phyloP scores from a whole-genome alignment of 2,888 invertebrate genomes.

The Lissonota sp. region DNA sequence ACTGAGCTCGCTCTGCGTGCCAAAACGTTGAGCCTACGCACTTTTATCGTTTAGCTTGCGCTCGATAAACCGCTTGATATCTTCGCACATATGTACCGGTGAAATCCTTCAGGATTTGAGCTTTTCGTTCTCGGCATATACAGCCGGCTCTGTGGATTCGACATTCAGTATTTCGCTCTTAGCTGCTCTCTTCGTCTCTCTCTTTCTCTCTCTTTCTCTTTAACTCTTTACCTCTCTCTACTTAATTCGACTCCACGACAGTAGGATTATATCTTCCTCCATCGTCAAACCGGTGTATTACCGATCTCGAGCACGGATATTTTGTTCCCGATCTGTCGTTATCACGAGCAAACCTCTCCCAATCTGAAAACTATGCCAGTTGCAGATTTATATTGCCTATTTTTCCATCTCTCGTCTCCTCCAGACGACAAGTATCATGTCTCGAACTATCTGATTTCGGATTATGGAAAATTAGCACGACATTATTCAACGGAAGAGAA shows the following conservation, averaged over 20 bases:
- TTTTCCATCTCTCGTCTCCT: slow-evolving; percentile 3
- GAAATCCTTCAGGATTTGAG: slow-evolving; percentile 20
- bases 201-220: background rate
- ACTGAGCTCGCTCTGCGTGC: no score
- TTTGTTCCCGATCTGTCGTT: background rate
- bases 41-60: no score
- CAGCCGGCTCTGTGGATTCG: slow-evolving; percentile 26
- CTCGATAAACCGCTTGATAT: background rate
- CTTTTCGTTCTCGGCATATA: slow-evolving; percentile 27
- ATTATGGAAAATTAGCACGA: slow-evolving; percentile 13
- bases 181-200: background rate
- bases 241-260: slow-evolving; percentile 66
- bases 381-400: background rate
- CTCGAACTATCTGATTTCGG: slow-evolving; percentile 36
- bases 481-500: background rate
- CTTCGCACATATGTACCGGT: background rate
- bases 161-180: slow-evolving; percentile 37
- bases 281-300: background rate
- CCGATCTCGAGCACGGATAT: slow-evolving; percentile 1
- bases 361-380: background rate
- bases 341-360: slow-evolving; percentile 10
- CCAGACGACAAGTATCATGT: slow-evolving; percentile 1
- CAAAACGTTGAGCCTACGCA: no score
- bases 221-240: slow-evolving; percentile 60
- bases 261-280: slow-evolving; percentile 68